These are phyloP conservation scores for Diorhabda elongata DNA, from an alignment of 1,140 invertebrate genomes.

Conservation along the genomic window DNA sequence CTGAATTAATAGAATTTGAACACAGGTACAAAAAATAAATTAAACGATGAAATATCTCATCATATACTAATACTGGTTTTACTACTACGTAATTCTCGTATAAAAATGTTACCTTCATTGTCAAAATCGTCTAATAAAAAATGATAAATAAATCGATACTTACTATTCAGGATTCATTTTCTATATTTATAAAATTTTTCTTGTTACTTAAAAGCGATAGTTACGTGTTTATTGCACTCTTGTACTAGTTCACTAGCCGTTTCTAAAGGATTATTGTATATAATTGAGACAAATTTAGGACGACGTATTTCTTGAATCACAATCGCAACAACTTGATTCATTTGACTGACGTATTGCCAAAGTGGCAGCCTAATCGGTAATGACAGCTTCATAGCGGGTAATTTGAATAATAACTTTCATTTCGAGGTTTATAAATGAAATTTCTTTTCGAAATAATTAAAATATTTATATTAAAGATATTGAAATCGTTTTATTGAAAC, in stretches of 20 bases:
- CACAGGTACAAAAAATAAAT: background rate
- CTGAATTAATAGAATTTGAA: background rate
- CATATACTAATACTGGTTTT: background rate
- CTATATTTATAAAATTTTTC: constrained; percentile 9
- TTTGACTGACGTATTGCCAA: constrained; percentile 23
- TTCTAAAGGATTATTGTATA: constrained; percentile 16
- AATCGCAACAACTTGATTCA: constrained; percentile 20
- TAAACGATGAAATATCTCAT: background rate
- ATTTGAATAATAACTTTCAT: background rate
- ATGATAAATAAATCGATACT: constrained; percentile 44
- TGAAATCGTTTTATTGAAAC: background rate
- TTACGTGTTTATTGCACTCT: constrained; percentile 20
- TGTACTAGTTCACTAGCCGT: constrained; percentile 9
- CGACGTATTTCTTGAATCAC: constrained; percentile 13
- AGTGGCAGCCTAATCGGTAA: constrained; percentile 23
- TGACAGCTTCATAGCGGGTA: background rate
- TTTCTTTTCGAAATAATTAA: no score
- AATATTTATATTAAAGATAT: background rate
- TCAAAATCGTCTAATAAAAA: constrained; percentile 30
- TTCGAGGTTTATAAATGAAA: background rate
- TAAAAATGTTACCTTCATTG: constrained; percentile 26
- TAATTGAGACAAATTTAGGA: constrained; percentile 28
- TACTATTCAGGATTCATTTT: constrained; percentile 48
- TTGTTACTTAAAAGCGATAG: constrained; percentile 3
- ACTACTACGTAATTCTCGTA: constrained; percentile 20